These are phyloP conservation scores for Neotoxoptera formosana DNA, from an alignment of 1,140 invertebrate genomes.

Conservation along the genomic window DNA sequence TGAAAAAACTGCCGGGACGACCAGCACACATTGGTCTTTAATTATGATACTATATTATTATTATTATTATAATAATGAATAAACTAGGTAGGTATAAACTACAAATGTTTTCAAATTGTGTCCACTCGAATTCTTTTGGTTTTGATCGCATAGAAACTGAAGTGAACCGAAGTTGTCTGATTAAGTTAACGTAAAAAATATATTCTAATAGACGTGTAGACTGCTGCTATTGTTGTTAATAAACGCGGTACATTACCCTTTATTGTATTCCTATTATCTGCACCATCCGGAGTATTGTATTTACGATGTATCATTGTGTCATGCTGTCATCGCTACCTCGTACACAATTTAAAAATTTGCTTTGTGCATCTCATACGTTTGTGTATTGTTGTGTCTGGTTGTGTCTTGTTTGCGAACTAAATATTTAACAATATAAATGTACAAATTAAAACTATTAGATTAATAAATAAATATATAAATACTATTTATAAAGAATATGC, in stretches of 20 bases:
- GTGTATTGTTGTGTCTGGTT: neutral
- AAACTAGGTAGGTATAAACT: neutral
- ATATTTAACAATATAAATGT: neutral
- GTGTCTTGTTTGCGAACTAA: neutral
- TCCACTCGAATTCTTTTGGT: neutral
- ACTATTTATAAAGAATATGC: neutral
- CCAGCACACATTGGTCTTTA: no score
- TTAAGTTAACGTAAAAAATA: neutral
- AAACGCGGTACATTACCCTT: neutral
- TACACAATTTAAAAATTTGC: neutral
- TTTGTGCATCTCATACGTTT: neutral
- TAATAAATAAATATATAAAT: no score
- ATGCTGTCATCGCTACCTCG: neutral
- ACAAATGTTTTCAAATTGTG: neutral
- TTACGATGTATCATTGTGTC: neutral
- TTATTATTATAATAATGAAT: neutral
- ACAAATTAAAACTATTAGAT: neutral
- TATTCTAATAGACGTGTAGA: neutral
- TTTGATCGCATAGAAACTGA: neutral
- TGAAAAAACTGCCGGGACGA: no score
- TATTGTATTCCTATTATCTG: constrained; percentile 9
- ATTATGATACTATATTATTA: no score
- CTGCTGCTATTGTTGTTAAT: constrained; percentile 21
- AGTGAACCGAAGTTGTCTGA: neutral
- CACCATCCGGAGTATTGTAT: constrained; percentile 10